A percentile compares a stretch with the other conserved stretches of the same genome.
Conservation (phyloP, 2,888 invertebrate genomes). For the Eustalomyia histrio region DNA sequence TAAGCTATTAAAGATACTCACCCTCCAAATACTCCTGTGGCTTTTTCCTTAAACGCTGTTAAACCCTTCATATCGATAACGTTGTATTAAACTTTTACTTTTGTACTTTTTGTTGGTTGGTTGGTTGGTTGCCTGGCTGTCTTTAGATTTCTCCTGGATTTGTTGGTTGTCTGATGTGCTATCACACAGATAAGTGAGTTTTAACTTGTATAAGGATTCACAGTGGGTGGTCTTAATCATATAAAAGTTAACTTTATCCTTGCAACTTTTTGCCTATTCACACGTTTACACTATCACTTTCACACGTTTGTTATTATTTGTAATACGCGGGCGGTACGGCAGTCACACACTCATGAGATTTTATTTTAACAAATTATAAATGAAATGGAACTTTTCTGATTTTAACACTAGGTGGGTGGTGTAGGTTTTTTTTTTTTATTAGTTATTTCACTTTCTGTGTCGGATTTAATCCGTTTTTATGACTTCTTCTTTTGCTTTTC, state of each 20-base stretch:
- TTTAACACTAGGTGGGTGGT: constrained; percentile 50
- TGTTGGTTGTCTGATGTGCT: constrained; percentile 37
- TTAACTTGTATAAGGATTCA: constrained; percentile 45
- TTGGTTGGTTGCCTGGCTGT: constrained; percentile 22
- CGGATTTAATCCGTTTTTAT: constrained; percentile 47
- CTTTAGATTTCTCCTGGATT: constrained; percentile 50
- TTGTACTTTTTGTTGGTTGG: constrained; percentile 52
- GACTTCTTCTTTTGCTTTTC: constrained; percentile 1
- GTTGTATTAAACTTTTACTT: constrained; percentile 51
- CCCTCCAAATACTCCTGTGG: constrained; percentile 78
- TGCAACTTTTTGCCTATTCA: constrained; percentile 31
- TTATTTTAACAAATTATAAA: constrained; percentile 44
- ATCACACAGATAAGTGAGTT: constrained; percentile 8
- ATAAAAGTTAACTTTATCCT: constrained; percentile 3
- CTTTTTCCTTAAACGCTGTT: constrained; percentile 79
- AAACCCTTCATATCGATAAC: constrained; percentile 77
- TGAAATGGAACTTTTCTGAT: constrained; percentile 47
- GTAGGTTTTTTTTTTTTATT: neutral
- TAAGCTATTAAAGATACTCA: constrained; percentile 70
- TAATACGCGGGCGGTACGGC: neutral
- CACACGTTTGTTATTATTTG: constrained; percentile 44
- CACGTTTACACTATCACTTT: constrained; percentile 32
- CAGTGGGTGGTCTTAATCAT: constrained; percentile 48
- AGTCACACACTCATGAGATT: constrained; percentile 25
- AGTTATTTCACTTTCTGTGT: constrained; percentile 6